Evolutionary conservation across 1,140 invertebrate genomes (phyloP), one percentile per base, ranked within the genome.

Genomic region (Diploscapter pachys): DNA sequence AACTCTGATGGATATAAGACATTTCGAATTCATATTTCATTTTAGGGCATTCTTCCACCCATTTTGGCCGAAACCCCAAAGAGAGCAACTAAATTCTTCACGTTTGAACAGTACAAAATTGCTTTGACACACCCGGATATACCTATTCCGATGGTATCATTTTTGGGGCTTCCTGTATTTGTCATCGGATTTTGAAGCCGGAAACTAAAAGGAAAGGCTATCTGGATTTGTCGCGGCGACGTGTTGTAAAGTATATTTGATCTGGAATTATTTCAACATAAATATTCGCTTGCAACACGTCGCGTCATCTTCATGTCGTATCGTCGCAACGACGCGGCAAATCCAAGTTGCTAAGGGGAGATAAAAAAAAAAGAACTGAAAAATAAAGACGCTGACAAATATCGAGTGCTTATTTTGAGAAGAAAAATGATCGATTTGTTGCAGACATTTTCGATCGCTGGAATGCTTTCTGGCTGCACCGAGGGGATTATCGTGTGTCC

Each of bases 31-130:
- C 53, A 62, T n/a, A 71, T 65, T 64, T 9, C 2, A 63, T 59
- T 74, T 48, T 31, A 95, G 89, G 94, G 94, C 73, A 93, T 96
- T 80, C 79, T 96, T 77, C 93, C 94, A 3, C 94, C 94, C 6
- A 91, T 96, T 82, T 83, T 96, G 71, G 93, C 92, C n/a, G 94
- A 96, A 88, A 96, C 93, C 53, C 94, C 94, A 4, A 96, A 96
- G 87, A 85, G 94, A 83, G 94, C 93, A 64, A 91, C 93, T 0
- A 96, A 96, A 88, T 96, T 95, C 87, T 91, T 94, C 79, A 92
- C 92, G 49, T 96, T 95, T 88, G 93, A 95, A 86, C 92, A 94
- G 86, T 95, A 93, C 81, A 95, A 95, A 88, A 89, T 90, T 80
- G 85, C 93, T 75, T 93, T 94, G 86, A 87, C 91, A 84, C 93